Conservation (phyloP, 2,113 vertebrate genomes). For the Oryctolagus cuniculus region mOryCun1.1 NC_091435.1:90276001-90276500, state of each 20-base stretch:
- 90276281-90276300: not conserved
- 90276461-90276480: not conserved
- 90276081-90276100: not conserved
- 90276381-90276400: not conserved
- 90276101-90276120: not conserved
- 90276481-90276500: not conserved
- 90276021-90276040: constrained; percentile 75
- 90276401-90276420: not conserved
- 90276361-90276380: not conserved
- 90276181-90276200: not conserved
- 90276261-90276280: not conserved
- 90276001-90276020: constrained; percentile 66
- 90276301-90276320: not conserved
- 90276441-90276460: not conserved
- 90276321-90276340: not conserved
- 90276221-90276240: not conserved
- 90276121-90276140: not conserved
- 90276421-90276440: not conserved
- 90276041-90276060: constrained; percentile 1
- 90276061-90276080: not conserved
- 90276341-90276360: not conserved
- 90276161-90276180: not conserved
- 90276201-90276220: not conserved
- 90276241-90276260: not conserved
- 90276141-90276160: not conserved